These are phyloP conservation scores for Synergus laeviventris DNA, from an alignment of 2,888 invertebrate genomes.

Conservation along the genomic window DNA sequence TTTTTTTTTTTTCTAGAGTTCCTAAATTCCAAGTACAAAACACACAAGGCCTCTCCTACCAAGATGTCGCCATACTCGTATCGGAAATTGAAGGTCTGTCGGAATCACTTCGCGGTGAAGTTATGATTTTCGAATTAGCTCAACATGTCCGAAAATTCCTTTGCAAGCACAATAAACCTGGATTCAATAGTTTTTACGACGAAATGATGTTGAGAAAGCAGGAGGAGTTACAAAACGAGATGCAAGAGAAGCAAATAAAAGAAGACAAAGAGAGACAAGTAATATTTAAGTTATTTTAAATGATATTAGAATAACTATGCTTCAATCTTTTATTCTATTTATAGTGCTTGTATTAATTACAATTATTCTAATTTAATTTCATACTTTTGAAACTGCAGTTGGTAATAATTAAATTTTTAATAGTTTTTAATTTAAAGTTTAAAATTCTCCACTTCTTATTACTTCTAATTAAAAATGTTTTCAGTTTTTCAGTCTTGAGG, in stretches of 20 bases:
- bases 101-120: constrained; percentile 82
- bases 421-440: too few species aligned
- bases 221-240: constrained; percentile 81
- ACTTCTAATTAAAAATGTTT: not conserved
- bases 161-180: constrained; percentile 88
- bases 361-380: too few species aligned
- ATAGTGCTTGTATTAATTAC: too few species aligned
- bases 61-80: constrained; percentile 81
- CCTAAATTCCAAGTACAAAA: constrained; percentile 86
- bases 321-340: too few species aligned
- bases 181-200: constrained; percentile 90
- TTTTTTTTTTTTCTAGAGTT: constrained; percentile 76
- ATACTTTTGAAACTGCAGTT: not conserved
- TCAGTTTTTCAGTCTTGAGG: too few species aligned
- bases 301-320: too few species aligned
- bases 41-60: constrained; percentile 87
- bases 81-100: constrained; percentile 81
- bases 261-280: constrained; percentile 79
- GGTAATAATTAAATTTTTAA: not conserved
- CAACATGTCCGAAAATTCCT: constrained; percentile 89
- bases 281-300: constrained; percentile 10
- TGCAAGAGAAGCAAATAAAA: constrained; percentile 81
- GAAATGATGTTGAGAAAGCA: constrained; percentile 89
- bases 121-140: constrained; percentile 91
- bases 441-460: too few species aligned